These are phyloP conservation scores for Sebastes hubbsi DNA, from an alignment of 2,797 vertebrate species.

Conservation along the genomic window DNA sequence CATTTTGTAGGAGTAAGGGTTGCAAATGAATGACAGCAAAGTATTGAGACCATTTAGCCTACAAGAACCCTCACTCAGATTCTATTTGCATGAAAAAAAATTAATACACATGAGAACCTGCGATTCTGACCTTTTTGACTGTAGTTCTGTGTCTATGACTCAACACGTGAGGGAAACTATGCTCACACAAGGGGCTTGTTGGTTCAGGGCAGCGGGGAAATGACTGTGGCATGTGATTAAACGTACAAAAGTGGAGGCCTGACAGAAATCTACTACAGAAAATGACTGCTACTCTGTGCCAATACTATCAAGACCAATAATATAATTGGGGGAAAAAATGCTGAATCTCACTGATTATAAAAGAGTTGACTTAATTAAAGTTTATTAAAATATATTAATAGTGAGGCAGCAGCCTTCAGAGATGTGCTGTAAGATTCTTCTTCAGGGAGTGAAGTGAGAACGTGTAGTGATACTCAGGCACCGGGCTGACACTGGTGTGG, in stretches of 20 bases:
- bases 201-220: no score
- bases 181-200: no score
- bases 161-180: no score
- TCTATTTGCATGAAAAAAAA: neutral
- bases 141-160: no score
- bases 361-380: neutral
- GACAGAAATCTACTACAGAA: neutral
- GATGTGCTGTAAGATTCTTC: neutral
- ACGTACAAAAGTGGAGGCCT: no score
- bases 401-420: constrained; percentile 4
- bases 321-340: neutral
- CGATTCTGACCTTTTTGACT: no score
- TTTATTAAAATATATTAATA: constrained; percentile 26
- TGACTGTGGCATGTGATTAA: no score
- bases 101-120: no score
- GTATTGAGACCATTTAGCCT: neutral
- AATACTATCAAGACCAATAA: neutral
- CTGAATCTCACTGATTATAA: constrained; percentile 18
- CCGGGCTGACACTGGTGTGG: neutral
- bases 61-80: neutral
- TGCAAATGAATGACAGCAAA: neutral
- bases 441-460: neutral
- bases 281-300: neutral
- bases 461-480: neutral
- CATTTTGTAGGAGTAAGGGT: neutral